Evolutionary conservation across 2,113 vertebrate species (phyloP), one percentile per base, ranked within the genome.

Genomic region (Sialia sialis): DNA sequence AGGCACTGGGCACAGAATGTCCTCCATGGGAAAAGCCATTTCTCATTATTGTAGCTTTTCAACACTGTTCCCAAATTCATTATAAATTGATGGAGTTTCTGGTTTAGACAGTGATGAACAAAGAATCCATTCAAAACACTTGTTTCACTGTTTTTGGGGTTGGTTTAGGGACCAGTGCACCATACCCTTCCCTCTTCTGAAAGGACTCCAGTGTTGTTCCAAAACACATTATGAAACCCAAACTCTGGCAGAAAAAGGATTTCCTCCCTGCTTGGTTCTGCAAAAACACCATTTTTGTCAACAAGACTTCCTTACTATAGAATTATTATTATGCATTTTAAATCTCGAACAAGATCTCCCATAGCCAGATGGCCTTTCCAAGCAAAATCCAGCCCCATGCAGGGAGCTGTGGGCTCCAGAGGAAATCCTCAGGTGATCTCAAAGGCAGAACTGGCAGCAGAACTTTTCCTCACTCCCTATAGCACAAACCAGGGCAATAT

Each of bases 361-460:
- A 9, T 0, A 55, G 54, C 63, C 44, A 83, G 36, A 8, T 20
- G 56, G 63, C 25, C 10, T 44, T 77, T 62, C 63, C 68, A 44
- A 44, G 46, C 7, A 52, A 66, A 72, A 60, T 10, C 38, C 52
- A 76, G 55, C 58, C 38, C 15, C 4, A 1, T 1, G 30, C 34
- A 52, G 11, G 23, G 32, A 8, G 20, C 19, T 39, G 10, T 10
- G 10, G 39, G n/a, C n/a, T n/a, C n/a, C 0, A 59, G 0, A 59
- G 23, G 38, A 67, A 86, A 91, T 49, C 48, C 39, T 88, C n/a
- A 22, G 54, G 7, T 66, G 26, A 20, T 43, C 58, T 38, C 19
- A 82, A 30, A 49, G 58, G 26, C 54, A 18, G 8, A 78, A 67
- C 26, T 20, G 30, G 76, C 54, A 69, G 76, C 22, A 76, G 60